Evolutionary conservation across 2,888 invertebrate species (phyloP).

Genomic region (Hoplodrina ambigua): DNA sequence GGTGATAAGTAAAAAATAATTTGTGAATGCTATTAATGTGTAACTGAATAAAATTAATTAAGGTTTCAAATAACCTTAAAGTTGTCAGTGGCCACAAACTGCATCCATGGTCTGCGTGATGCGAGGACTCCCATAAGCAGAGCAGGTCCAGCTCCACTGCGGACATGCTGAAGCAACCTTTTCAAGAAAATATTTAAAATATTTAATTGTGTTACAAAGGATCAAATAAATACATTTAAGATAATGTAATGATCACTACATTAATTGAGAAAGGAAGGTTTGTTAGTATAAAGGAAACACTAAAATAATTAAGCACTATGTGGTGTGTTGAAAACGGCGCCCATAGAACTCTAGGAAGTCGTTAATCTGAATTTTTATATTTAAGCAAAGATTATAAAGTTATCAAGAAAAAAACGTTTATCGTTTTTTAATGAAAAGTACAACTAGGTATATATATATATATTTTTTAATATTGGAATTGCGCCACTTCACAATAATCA

Average conservation of each 20-base stretch:
- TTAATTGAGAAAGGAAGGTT: conserved; percentile 4
- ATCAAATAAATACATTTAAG: background rate
- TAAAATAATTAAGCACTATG: conserved; percentile 24
- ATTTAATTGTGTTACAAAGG: background rate
- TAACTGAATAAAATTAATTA: conserved; percentile 6
- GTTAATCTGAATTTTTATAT: background rate
- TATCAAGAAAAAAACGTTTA: background rate
- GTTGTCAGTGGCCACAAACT: conserved; percentile 92
- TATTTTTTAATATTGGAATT: conserved; percentile 7
- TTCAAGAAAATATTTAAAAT: conserved; percentile 24
- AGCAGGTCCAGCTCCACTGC: conserved; percentile 84
- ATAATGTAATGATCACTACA: conserved; percentile 2
- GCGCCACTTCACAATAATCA: background rate
- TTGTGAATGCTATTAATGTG: background rate
- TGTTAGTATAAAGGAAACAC: conserved; percentile 37
- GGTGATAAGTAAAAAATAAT: background rate
- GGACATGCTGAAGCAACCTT: conserved; percentile 85
- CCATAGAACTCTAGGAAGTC: background rate
- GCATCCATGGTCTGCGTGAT: conserved; percentile 93
- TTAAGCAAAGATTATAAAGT: background rate
- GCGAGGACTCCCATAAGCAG: conserved; percentile 84
- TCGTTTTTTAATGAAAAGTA: background rate
- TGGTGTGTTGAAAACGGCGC: conserved; percentile 37
- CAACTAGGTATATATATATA: background rate
- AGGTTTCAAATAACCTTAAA: conserved; percentile 86